Percentiles rank a stretch among this genome's conserved stretches.
Evolutionary conservation across 2,113 vertebrate species (phyloP).

Genomic region (Casuarius casuarius): DNA sequence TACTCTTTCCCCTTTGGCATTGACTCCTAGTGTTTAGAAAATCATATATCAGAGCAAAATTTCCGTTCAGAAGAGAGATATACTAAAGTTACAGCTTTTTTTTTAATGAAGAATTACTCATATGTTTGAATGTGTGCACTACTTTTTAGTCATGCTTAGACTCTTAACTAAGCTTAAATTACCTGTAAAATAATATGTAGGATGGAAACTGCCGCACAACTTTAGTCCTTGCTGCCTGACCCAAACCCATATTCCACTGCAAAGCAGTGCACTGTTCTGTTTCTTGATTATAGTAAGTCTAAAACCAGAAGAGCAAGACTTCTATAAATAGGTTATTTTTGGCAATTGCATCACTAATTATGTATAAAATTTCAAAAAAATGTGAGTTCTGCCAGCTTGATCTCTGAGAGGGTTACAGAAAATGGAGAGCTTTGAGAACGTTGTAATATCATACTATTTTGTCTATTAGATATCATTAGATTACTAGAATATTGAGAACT

Average conservation of each 20-base stretch:
- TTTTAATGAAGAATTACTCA: not conserved
- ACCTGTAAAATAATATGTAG: conserved; percentile 73
- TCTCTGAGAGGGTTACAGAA: conserved; percentile 64
- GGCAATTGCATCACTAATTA: conserved; percentile 77
- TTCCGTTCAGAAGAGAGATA: conserved; percentile 26
- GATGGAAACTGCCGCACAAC: conserved; percentile 72
- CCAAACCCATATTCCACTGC: conserved; percentile 71
- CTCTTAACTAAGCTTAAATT: conserved; percentile 70
- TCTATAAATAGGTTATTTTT: conserved; percentile 77
- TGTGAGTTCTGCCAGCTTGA: conserved; percentile 71
- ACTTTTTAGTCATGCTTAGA: conserved; percentile 57
- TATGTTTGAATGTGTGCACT: conserved; percentile 34
- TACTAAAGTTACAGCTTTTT: not conserved
- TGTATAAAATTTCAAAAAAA: conserved; percentile 78
- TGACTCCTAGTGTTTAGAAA: conserved; percentile 23
- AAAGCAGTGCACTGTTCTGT: conserved; percentile 48
- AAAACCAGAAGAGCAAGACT: conserved; percentile 74
- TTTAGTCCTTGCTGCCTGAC: conserved; percentile 70
- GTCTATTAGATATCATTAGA: conserved; percentile 75
- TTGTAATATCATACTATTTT: conserved; percentile 72
- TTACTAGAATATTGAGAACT: conserved; percentile 63
- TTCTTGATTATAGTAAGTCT: conserved; percentile 75
- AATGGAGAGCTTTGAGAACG: conserved; percentile 61
- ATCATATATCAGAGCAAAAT: not conserved
- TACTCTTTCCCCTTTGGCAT: not conserved